Conservation (phyloP, 2,113 vertebrate genomes). For the Oryzias javanicus region DNA sequence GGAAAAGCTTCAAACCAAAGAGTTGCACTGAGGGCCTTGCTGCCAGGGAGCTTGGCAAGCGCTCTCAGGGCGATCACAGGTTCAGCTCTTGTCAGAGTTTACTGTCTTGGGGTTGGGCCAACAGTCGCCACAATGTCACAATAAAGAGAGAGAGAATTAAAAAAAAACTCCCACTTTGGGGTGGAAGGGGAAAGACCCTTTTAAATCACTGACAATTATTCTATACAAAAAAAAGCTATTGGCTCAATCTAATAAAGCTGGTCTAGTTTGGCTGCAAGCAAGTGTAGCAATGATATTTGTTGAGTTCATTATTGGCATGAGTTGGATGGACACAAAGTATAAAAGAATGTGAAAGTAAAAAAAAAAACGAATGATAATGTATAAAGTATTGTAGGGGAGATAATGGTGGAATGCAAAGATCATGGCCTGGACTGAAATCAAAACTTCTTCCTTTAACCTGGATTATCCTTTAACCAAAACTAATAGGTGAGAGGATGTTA, state of each 20-base stretch:
- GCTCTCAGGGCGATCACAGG: conserved; percentile 25
- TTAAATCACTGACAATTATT: conserved; percentile 51
- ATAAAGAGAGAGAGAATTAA: conserved; percentile 1
- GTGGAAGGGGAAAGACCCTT: conserved; percentile 24
- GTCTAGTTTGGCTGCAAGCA: conserved; percentile 45
- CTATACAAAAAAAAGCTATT: conserved; percentile 25
- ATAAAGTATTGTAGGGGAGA: conserved; percentile 59
- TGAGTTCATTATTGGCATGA: conserved; percentile 48
- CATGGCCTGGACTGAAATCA: conserved; percentile 67
- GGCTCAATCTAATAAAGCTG: conserved; percentile 41
- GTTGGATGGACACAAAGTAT: conserved; percentile 37
- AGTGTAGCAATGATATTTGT: conserved; percentile 50
- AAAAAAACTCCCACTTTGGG: conserved; percentile 27
- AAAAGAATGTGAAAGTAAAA: conserved; percentile 30
- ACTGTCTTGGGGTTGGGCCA: conserved; percentile 29
- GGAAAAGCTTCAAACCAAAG: conserved; percentile 29
- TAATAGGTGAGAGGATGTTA: conserved; percentile 36
- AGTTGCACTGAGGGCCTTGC: conserved; percentile 11
- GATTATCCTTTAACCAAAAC: conserved; percentile 62
- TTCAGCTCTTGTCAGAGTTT: conserved; percentile 30
- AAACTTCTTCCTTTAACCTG: conserved; percentile 53
- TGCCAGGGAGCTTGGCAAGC: conserved; percentile 38
- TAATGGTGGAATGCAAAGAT: conserved; percentile 66
- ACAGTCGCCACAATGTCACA: conserved; percentile 36
- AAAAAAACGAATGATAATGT: conserved; percentile 24